A percentile compares a stretch with the other conserved stretches of the same genome.
phyloP scores from a whole-genome alignment of 2,797 vertebrate genomes.

The Florisuga fusca region DNA sequence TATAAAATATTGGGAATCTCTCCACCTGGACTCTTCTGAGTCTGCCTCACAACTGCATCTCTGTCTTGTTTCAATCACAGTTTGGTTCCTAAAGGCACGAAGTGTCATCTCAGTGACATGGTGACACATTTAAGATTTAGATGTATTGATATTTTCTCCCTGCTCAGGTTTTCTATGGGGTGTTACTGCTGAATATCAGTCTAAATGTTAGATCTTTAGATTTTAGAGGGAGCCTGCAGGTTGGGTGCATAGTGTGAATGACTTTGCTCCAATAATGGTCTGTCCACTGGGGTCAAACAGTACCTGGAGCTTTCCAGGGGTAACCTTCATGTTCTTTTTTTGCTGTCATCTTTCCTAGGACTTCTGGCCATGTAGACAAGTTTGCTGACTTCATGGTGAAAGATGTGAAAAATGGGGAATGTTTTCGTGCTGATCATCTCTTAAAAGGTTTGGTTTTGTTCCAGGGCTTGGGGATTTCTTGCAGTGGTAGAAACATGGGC shows the following conservation, averaged over 20 bases:
- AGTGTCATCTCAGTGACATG: not conserved
- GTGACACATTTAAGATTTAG: not conserved
- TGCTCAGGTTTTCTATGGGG: not conserved
- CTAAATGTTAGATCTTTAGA: not conserved
- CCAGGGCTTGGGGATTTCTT: not conserved
- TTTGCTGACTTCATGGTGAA: conserved; percentile 99
- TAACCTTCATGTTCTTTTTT: not conserved
- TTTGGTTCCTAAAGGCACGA: not conserved
- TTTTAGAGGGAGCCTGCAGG: not conserved
- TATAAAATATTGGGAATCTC: not conserved
- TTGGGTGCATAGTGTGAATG: not conserved
- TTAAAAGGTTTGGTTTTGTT: conserved; percentile 88
- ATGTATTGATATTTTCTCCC: not conserved
- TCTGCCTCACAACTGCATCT: not conserved
- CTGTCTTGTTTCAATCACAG: accelerated
- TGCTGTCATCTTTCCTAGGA: conserved; percentile 78
- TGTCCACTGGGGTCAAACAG: not conserved
- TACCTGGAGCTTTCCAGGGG: not conserved
- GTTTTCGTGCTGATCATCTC: conserved; percentile 97
- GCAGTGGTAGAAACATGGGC: not conserved
- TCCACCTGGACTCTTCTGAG: not conserved
- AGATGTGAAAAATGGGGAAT: conserved; percentile 97
- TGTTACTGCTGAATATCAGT: not conserved
- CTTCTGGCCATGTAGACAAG: conserved; percentile 97
- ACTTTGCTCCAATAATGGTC: not conserved